Evolutionary conservation across 2,113 vertebrate species (phyloP).

Genomic region (Labeo rohita): DNA sequence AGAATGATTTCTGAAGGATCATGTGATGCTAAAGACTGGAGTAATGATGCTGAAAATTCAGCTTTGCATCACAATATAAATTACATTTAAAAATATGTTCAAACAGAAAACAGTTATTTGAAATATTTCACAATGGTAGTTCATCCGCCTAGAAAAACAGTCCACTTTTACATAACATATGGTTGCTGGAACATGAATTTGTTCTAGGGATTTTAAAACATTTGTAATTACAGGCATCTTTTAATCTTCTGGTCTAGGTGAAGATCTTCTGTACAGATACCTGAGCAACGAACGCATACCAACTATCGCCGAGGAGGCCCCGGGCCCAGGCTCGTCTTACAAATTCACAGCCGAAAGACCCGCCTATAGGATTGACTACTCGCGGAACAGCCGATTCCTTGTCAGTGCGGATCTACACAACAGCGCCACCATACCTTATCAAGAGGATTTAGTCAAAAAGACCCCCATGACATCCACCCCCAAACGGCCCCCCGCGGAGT

Average conservation of each 20-base stretch:
- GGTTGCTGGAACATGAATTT: neutral
- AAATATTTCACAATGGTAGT: neutral
- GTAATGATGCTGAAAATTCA: no score
- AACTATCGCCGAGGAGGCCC: conserved; percentile 84
- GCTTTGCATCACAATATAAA: no score
- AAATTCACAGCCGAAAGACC: conserved; percentile 73
- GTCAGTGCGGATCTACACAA: conserved; percentile 83
- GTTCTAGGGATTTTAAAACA: neutral
- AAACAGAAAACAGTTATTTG: no score
- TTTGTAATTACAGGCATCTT: neutral
- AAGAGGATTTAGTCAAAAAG: conserved; percentile 82
- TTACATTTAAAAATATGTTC: no score
- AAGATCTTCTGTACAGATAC: conserved; percentile 83
- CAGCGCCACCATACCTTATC: conserved; percentile 89
- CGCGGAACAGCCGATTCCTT: conserved; percentile 84
- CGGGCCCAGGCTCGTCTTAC: conserved; percentile 71
- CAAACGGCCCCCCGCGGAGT: conserved; percentile 75
- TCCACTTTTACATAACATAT: neutral
- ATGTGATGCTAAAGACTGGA: no score
- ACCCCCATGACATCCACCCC: conserved; percentile 56
- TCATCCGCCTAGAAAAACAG: neutral
- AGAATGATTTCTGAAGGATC: no score
- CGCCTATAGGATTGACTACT: conserved; percentile 84
- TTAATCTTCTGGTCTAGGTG: conserved; percentile 71
- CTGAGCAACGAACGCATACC: conserved; percentile 93